A percentile compares a stretch with the other conserved stretches of the same genome.
phyloP scores from a whole-genome alignment of 1,140 invertebrate species.

The Apocrypta bakeri region DNA sequence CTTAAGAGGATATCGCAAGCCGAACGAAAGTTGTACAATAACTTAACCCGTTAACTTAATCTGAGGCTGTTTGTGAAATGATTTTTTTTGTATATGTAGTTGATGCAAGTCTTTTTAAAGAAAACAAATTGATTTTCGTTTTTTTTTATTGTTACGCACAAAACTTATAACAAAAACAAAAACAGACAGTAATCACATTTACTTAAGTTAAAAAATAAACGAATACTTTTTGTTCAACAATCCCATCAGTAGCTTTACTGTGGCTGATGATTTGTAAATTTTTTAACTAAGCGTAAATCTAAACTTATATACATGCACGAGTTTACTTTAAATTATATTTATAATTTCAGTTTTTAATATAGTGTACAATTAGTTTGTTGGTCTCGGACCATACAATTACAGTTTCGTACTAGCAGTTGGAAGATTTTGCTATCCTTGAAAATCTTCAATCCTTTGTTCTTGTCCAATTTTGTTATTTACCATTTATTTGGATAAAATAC shows the following conservation, averaged over 20 bases:
- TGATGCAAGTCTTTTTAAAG: neutral
- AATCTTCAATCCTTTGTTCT: neutral
- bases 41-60: no score
- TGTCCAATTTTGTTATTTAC: neutral
- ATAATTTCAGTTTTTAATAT: slow-evolving; percentile 14
- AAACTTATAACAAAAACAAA: slow-evolving; percentile 47
- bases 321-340: slow-evolving; percentile 26
- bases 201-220: slow-evolving; percentile 17
- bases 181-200: slow-evolving; percentile 27
- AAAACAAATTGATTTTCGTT: neutral
- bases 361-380: slow-evolving; percentile 20
- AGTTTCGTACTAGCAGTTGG: slow-evolving; percentile 9
- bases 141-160: slow-evolving; percentile 21
- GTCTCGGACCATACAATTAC: neutral
- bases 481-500: neutral
- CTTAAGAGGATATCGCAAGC: slow-evolving; percentile 59
- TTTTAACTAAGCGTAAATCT: neutral
- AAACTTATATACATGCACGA: slow-evolving; percentile 43
- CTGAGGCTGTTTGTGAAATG: no score
- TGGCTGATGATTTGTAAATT: neutral
- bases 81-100: slow-evolving; percentile 3
- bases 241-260: neutral
- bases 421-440: neutral
- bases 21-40: slow-evolving; percentile 60
- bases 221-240: slow-evolving; percentile 21